Evolutionary conservation across 2,888 invertebrate genomes (phyloP).

Genomic region (Apodemia mormo): DNA sequence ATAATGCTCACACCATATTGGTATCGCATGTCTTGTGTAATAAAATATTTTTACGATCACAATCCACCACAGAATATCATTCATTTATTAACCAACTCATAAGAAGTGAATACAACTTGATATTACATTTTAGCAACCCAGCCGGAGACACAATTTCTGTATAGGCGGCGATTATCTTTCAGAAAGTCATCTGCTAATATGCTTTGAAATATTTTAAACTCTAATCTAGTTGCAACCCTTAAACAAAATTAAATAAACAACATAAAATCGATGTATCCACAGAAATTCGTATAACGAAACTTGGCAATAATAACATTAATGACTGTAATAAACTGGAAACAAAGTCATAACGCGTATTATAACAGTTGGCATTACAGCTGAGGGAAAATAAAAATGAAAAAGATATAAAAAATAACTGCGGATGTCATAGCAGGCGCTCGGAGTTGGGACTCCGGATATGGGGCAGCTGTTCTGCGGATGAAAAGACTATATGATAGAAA

Average conservation of each 20-base stretch:
- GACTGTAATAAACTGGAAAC: slow-evolving; percentile 32
- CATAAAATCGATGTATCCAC: too few species aligned
- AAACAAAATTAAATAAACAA: too few species aligned
- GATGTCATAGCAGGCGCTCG: slow-evolving; percentile 32
- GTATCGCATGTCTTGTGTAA: background rate
- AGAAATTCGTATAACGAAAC: too few species aligned
- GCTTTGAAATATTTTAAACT: too few species aligned
- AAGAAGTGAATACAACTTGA: background rate
- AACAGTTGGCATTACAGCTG: slow-evolving; percentile 40
- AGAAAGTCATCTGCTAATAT: too few species aligned
- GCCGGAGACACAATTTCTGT: too few species aligned
- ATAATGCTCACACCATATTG: too few species aligned
- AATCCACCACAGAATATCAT: slow-evolving; percentile 38
- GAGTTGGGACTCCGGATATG: slow-evolving; percentile 16
- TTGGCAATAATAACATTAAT: slow-evolving; percentile 25
- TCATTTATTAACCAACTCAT: slow-evolving; percentile 31
- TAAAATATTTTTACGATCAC: slow-evolving; percentile 13
- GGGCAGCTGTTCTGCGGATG: background rate
- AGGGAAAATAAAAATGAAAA: slow-evolving; percentile 53
- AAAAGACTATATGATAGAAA: background rate
- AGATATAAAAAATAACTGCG: slow-evolving; percentile 50
- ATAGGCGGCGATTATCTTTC: too few species aligned
- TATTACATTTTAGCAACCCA: too few species aligned
- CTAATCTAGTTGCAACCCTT: too few species aligned
- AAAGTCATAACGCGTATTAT: slow-evolving; percentile 31